Base-by-base conservation (phyloP, 2,797 vertebrate species). In the Enteromius argenteus region DNA sequence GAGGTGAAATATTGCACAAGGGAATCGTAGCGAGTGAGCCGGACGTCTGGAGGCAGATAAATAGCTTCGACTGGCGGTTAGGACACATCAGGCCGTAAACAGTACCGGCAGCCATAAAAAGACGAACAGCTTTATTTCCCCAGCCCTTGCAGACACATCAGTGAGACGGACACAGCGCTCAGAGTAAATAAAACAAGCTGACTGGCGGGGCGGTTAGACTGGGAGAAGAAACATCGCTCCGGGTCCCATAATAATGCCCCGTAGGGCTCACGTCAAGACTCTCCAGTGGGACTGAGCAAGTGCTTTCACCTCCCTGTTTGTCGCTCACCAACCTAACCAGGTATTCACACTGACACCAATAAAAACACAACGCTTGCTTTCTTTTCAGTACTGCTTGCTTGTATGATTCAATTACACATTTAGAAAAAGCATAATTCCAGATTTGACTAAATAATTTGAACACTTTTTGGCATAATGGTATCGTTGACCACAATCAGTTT, bases 121-220 rank as follows among this genome's bases (percentile, higher is more conserved):
- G 92, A 93, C 90, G 91, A 94, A 93, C 93, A 91, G 93, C 93
- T 94, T 95, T 94, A 94, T 95, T 95, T 94, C 91, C 93, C 91
- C 89, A 87, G 79, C 90, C 88, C 91, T 92, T 90, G 82, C 87
- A 88, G 89, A 90, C 68, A 75, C 91, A 91, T 94, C 93, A 93
- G 89, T 69, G 68, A 89, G 92, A 94, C 87, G 86, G 89, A 90
- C 86, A 85, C 88, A 21, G 87, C 86, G 53, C 87, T 87, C 78
- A 85, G 92, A 92, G 94, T 94, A 94, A 95, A 95, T 95, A 94
- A 95, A 95, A 93, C 91, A 89, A 88, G 81, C 81, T 84, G 81
- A 42, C 49, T 84, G 84, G 85, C 23, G 73, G 83, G 81, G 85
- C 60, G 86, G 92, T 93, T 93, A 92, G 90, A 79, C 80, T 71